A percentile compares a stretch with the other conserved stretches of the same genome.
Evolutionary conservation across 1,140 invertebrate genomes (phyloP).

Genomic region (Cepaea nemoralis): DNA sequence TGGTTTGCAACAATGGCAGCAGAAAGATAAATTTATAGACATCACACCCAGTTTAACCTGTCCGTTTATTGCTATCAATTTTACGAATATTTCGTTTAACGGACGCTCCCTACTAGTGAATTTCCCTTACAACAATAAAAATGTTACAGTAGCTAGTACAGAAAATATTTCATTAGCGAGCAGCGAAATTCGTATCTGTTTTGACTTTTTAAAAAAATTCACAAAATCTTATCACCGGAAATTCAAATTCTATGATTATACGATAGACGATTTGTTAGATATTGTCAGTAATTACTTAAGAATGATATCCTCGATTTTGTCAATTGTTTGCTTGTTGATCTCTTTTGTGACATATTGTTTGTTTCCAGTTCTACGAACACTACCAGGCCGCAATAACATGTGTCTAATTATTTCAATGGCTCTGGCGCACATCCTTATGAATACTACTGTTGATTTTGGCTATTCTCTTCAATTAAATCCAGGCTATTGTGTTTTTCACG

Average conservation of each 20-base stretch:
- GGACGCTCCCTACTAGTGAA: neutral
- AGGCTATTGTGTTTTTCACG: neutral
- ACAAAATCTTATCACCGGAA: neutral
- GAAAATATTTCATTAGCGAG: neutral
- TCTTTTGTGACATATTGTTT: neutral
- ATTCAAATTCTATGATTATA: too few relatives aligned
- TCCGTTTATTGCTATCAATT: neutral
- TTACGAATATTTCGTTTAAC: neutral
- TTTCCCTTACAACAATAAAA: neutral
- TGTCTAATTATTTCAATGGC: neutral
- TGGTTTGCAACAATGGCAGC: neutral
- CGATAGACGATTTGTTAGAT: neutral
- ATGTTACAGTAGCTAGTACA: neutral
- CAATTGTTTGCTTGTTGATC: conserved; percentile 1
- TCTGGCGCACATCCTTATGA: neutral
- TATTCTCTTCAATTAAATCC: neutral
- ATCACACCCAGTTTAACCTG: neutral
- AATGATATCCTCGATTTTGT: neutral
- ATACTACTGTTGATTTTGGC: neutral
- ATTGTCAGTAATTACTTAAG: neutral
- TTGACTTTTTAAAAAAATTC: neutral
- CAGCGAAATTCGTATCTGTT: neutral
- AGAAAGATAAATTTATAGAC: neutral
- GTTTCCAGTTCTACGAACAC: neutral
- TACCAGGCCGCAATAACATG: conserved; percentile 16